Conservation (phyloP, 2,113 vertebrate species). For the Gavialis gangeticus region DNA sequence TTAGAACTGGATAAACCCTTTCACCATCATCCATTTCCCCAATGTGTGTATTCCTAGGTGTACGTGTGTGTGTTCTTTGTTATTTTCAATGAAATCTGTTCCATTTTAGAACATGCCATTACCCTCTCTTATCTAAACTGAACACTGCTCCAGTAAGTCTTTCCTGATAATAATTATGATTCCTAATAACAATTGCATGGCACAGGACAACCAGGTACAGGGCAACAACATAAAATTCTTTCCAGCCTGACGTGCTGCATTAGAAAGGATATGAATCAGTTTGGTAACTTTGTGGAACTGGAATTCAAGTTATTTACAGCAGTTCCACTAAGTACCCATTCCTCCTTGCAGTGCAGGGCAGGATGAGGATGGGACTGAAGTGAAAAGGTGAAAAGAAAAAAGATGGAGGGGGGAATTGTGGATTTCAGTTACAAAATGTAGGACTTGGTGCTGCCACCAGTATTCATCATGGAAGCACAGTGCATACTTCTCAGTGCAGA, state of each 20-base stretch:
- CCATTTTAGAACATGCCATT: background rate
- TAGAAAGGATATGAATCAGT: background rate
- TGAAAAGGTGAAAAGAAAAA: background rate
- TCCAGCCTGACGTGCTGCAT: background rate
- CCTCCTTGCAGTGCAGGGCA: background rate
- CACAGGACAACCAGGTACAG: background rate
- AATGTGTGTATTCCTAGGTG: background rate
- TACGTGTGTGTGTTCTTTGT: accelerated
- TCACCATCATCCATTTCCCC: background rate
- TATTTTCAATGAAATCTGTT: background rate
- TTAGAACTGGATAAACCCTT: background rate
- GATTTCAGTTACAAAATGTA: background rate
- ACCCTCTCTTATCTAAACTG: background rate
- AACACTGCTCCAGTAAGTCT: background rate
- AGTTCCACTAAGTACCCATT: background rate
- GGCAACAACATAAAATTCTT: background rate
- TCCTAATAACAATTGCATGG: background rate
- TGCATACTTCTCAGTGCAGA: too few relatives aligned
- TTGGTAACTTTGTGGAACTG: background rate
- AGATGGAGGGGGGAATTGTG: background rate
- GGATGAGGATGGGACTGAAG: background rate
- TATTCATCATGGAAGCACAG: background rate
- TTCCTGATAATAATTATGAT: background rate
- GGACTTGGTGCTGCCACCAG: background rate
- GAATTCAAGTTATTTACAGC: background rate